Evolutionary conservation across 2,888 invertebrate species (phyloP), one percentile per base, ranked within the genome.

Genomic region (Hipparchia semele): DNA sequence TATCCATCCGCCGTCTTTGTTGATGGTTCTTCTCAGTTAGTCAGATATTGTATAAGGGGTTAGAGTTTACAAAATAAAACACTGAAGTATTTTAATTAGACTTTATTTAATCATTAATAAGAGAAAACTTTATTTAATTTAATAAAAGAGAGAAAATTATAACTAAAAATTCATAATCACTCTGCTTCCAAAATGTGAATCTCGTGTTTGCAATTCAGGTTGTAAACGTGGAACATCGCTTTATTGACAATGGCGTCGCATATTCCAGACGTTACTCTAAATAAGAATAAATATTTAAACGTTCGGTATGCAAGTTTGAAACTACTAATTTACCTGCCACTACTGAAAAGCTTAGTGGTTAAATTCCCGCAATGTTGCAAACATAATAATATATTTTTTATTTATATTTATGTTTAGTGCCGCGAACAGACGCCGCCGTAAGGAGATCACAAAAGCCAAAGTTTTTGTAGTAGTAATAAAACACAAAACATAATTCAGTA

Each of bases 191-290:
- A 73, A 67, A 91, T 81, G 0, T 81, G 59, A 1, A 71, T 61
- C 2, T 87, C 87, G 53, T 85, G 85, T 77, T 88, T 93, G 6
- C 89, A 79, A 74, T 86, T 90, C 6, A 94, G 84, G 23, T 84
- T 80, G 73, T 89, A 92, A 7, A 86, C 83, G 70, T 92, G 89
- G 76, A 92, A 94, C 1, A 94, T 79, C 4, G 92, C 92, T 76
- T 94, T 93, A 78, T 94, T 94, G 23, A 94, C 93, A 71, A 94
- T 91, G 2, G 94, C 93, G 75, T 94, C 93, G 75, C 94, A 94
- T 78, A 94, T 92, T 1, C 93, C 94, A 2, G 94, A 91, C 0
- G 92, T 92, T 0, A 94, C 89, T 68, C 94, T 94, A 84, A 68
- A 87, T 2, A 59, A 59, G 10, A 23, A 59, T 10, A 59, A 1